Evolutionary conservation across 1,140 invertebrate genomes (phyloP).

Genomic region (Danaus melanippus): DNA sequence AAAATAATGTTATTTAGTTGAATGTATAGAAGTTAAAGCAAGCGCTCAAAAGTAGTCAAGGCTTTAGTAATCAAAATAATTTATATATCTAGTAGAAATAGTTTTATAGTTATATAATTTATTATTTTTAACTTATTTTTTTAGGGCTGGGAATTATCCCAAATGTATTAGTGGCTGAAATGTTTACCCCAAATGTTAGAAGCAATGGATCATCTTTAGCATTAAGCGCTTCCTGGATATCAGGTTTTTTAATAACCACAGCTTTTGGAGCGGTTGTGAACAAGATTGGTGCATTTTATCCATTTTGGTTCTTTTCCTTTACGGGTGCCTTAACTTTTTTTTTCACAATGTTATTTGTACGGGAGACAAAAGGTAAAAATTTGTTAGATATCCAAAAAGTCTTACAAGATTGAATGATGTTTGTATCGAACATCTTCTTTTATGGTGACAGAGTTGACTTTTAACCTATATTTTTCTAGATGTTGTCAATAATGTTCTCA

Average conservation of each 20-base stretch:
- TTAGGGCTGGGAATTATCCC: constrained; percentile 19
- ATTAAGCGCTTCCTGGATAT: constrained; percentile 13
- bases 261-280: constrained; percentile 35
- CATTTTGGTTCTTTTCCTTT: constrained; percentile 29
- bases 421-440: no score
- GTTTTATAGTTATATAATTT: no score
- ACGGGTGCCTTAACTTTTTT: constrained; percentile 45
- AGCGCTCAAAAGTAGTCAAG: no score
- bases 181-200: constrained; percentile 17
- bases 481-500: no score
- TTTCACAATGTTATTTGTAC: constrained; percentile 70
- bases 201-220: constrained; percentile 16
- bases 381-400: constrained; percentile 61
- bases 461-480: no score
- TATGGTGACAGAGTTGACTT: no score
- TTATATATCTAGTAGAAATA: no score
- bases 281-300: constrained; percentile 74
- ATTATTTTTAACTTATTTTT: constrained; percentile 8
- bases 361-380: constrained; percentile 75
- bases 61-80: no score
- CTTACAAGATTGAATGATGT: neutral
- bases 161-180: constrained; percentile 14
- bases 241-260: constrained; percentile 16
- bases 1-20: no score
- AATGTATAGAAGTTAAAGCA: no score